Base-by-base conservation (phyloP, 1,140 invertebrate genomes). In the Ptiloglossa arizonensis region DNA sequence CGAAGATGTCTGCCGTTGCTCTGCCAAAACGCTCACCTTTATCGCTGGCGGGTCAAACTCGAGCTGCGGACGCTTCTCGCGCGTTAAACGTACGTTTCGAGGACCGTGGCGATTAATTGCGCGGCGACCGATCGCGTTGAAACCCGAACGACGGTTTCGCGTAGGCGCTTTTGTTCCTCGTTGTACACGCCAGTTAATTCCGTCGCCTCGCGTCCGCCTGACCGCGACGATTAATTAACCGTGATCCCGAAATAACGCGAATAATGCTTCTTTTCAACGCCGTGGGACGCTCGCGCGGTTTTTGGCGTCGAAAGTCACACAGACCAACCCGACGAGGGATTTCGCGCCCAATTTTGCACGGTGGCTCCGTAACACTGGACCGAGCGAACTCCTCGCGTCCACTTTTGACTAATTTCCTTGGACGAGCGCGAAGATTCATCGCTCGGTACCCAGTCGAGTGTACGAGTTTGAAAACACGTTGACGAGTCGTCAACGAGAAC, bases 151-250 rank as follows among this genome's bases (percentile, higher is more conserved):
- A 60, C 44, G 56, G 29, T 48, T 32, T 60, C 69, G 41, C 71
- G 71, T 64, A 41, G 48, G 35, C 48, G 71, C 59, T 44, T 74
- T 74, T 74, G 60, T 74, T 66, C 62, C 59, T 1, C 71, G 71
- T 4, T 15, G 17, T 38, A 22, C 32, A 52, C 17, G 59, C 60
- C 48, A 74, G 62, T 74, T n/a, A n/a, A n/a, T n/a, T 19, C 24
- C 62, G 24, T 41, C 66, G 66, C 19, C 35, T 22, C 27, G 38
- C 8, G 38, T 57, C 44, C 29, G 70, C 13, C 70, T 24, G 24
- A 15, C 5, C 69, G 19, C 15, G 13, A 27, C 71, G 15, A 44
- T 74, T 66, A 74, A 74, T 74, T 74, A 66, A n/a, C 59, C 22
- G 27, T 15, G 19, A 6, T 27, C 41, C 1, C 44, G 41, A 59